Evolutionary conservation across 2,113 vertebrate species (phyloP).

Genomic region (Sinocyclocheilus maitianheensis): DNA sequence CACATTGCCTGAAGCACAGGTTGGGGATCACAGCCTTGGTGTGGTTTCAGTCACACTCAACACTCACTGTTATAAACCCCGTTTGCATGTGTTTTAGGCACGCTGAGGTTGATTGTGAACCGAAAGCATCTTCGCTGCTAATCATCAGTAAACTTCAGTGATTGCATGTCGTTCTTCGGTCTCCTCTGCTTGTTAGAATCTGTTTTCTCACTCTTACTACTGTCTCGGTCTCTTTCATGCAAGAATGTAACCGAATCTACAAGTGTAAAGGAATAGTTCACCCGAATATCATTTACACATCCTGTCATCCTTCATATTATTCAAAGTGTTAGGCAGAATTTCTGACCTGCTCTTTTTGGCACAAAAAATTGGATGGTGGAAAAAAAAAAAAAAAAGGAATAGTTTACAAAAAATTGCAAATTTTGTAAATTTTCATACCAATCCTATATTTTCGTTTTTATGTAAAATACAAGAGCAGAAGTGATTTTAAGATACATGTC

Average conservation of each 20-base stretch:
- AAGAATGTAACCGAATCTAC: not conserved
- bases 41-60: constrained; percentile 23
- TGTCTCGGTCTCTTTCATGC: not conserved
- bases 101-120: constrained; percentile 8
- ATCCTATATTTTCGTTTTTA: not conserved
- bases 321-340: not conserved
- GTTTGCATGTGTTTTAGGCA: not conserved
- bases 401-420: not conserved
- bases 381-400: not conserved
- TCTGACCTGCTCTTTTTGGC: not conserved
- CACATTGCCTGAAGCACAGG: constrained; percentile 33
- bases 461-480: not conserved
- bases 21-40: constrained; percentile 49
- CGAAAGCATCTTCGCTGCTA: constrained; percentile 18
- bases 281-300: not conserved
- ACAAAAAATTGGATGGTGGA: not conserved
- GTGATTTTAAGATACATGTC: not conserved
- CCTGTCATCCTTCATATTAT: not conserved
- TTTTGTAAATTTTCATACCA: not conserved
- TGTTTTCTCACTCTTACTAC: not conserved
- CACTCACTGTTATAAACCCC: not conserved
- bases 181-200: not conserved
- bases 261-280: not conserved
- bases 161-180: not conserved
- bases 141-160: constrained; percentile 22